These are phyloP conservation scores for Melieria picta DNA, from an alignment of 2,888 invertebrate species.

Conservation along the genomic window DNA sequence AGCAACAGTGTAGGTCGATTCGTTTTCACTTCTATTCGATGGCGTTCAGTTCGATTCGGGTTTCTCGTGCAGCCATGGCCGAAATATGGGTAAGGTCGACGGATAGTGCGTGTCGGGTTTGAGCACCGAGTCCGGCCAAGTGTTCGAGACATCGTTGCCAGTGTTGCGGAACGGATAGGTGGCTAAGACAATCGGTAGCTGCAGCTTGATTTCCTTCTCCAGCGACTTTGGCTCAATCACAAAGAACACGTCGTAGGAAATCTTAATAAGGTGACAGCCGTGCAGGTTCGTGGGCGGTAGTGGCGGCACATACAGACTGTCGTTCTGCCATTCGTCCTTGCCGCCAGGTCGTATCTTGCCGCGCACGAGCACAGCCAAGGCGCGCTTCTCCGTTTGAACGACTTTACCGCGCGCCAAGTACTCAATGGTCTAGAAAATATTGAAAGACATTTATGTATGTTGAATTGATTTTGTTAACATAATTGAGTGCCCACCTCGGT, in stretches of 20 bases:
- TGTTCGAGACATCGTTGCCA: constrained; percentile 71
- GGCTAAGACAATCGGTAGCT: constrained; percentile 90
- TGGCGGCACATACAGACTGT: constrained; percentile 91
- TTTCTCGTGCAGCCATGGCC: constrained; percentile 85
- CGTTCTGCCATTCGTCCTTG: constrained; percentile 86
- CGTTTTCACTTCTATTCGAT: no score
- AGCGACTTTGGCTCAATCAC: constrained; percentile 90
- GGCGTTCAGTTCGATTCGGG: constrained; percentile 54
- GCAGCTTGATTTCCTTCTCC: constrained; percentile 91
- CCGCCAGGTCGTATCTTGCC: constrained; percentile 85
- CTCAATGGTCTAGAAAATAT: constrained; percentile 77
- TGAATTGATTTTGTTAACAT: no score
- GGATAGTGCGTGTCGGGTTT: constrained; percentile 93
- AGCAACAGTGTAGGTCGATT: not conserved
- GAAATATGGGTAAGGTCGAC: constrained; percentile 88
- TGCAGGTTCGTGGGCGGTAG: constrained; percentile 93
- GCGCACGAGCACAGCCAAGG: constrained; percentile 80
- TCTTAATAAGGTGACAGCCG: constrained; percentile 92
- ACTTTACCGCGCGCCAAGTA: constrained; percentile 88
- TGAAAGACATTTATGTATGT: no score
- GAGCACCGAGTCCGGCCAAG: constrained; percentile 70
- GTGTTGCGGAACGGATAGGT: constrained; percentile 85
- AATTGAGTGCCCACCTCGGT: constrained; percentile 68
- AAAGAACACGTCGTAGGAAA: constrained; percentile 93
- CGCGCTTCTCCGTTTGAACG: constrained; percentile 86